Evolutionary conservation across 2,797 vertebrate genomes (phyloP).

Genomic region (Scarus forsteni): DNA sequence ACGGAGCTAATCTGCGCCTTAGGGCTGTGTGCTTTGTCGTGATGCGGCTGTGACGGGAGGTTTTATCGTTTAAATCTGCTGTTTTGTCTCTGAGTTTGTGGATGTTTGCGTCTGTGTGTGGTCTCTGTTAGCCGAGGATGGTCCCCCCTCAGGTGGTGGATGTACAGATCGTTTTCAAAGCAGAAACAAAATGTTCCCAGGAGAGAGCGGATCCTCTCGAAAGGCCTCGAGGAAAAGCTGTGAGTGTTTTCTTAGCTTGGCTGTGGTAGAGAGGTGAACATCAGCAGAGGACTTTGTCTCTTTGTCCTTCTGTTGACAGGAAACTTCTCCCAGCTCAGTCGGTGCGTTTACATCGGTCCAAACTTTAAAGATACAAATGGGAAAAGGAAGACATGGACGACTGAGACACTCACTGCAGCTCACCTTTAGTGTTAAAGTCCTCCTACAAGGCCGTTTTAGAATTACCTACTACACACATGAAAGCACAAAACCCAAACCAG

Average conservation of each 20-base stretch:
- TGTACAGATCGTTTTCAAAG: slow-evolving; percentile 67
- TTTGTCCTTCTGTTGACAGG: not conserved
- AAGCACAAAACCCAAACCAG: too few relatives aligned
- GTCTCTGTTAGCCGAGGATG: slow-evolving; percentile 60
- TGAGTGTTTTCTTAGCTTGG: slow-evolving; percentile 11
- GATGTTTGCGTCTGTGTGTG: slow-evolving; percentile 55
- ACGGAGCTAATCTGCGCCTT: slow-evolving; percentile 44
- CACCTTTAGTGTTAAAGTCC: too few relatives aligned
- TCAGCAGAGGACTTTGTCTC: slow-evolving; percentile 1
- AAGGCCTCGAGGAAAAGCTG: not conserved
- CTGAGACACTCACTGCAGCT: too few relatives aligned
- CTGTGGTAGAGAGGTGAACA: slow-evolving; percentile 8
- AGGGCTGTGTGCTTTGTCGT: slow-evolving; percentile 16
- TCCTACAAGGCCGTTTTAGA: too few relatives aligned
- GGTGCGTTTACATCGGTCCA: too few relatives aligned
- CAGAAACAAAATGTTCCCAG: slow-evolving; percentile 44
- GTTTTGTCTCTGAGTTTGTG: not conserved
- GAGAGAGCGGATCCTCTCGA: slow-evolving; percentile 19
- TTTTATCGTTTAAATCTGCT: slow-evolving; percentile 5
- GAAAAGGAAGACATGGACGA: too few relatives aligned
- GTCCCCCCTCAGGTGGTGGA: slow-evolving; percentile 43
- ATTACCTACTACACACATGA: too few relatives aligned
- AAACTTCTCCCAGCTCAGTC: not conserved
- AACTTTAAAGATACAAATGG: too few relatives aligned
- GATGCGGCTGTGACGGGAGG: not conserved